Evolutionary conservation across 2,113 vertebrate species (phyloP).

Genomic region (Thinocorus orbignyianus): DNA sequence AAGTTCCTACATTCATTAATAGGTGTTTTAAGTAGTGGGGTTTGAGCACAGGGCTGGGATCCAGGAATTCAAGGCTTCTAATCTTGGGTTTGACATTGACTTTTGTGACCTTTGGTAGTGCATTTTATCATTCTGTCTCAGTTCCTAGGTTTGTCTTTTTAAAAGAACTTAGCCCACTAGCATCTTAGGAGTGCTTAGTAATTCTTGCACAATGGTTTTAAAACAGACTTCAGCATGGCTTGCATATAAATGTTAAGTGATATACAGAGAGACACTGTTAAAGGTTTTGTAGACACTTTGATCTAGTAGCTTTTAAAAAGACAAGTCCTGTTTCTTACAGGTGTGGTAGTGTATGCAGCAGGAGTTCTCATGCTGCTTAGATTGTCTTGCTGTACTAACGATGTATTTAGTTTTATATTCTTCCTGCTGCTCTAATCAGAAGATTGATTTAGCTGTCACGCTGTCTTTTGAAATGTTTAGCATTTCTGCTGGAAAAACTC

Average conservation of each 20-base stretch:
- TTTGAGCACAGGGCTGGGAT: background rate
- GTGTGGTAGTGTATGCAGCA: background rate
- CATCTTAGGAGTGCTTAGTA: background rate
- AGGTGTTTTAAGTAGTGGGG: background rate
- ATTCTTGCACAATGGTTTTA: slow-evolving; percentile 15
- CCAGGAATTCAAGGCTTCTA: slow-evolving; percentile 2
- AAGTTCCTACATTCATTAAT: background rate
- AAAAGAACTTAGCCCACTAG: background rate
- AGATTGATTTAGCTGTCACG: background rate
- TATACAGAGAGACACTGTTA: background rate
- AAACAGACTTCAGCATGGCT: background rate
- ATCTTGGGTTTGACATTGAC: slow-evolving; percentile 40
- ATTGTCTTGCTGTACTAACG: background rate
- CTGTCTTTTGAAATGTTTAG: background rate
- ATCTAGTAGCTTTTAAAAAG: background rate
- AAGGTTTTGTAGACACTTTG: background rate
- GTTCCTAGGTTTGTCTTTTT: background rate
- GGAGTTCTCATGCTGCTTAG: background rate
- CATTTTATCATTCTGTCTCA: background rate
- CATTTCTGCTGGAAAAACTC: background rate
- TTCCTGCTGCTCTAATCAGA: background rate
- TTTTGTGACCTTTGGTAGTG: slow-evolving; percentile 40
- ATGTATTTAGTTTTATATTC: background rate
- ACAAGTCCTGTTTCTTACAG: background rate
- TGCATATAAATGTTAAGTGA: background rate